Evolutionary conservation across 2,888 invertebrate genomes (phyloP).

Genomic region (Pterostichus niger): DNA sequence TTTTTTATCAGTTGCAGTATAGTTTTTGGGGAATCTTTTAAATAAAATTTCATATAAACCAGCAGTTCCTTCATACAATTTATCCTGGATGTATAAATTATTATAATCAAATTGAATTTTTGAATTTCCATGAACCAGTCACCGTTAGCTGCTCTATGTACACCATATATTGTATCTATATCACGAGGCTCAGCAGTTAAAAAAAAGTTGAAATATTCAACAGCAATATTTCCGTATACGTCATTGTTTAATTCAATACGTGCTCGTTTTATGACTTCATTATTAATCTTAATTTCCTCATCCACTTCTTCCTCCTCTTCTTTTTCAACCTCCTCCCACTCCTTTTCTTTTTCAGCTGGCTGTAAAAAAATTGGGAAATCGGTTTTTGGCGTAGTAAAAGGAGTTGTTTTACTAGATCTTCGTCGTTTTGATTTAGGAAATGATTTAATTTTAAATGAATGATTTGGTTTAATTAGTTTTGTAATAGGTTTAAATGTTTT

Average conservation of each 20-base stretch:
- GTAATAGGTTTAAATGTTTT: constrained; percentile 27
- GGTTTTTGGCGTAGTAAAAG: neutral
- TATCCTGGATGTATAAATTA: constrained; percentile 51
- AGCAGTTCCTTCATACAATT: constrained; percentile 52
- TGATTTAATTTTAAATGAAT: constrained; percentile 41
- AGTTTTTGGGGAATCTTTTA: constrained; percentile 60
- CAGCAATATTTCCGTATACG: no score
- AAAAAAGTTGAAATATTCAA: constrained; percentile 8
- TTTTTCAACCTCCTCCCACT: no score
- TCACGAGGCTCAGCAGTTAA: neutral
- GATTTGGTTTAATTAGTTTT: no score
- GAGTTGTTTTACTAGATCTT: neutral
- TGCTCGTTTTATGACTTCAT: no score
- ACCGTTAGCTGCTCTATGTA: neutral
- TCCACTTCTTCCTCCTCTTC: no score
- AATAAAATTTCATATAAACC: constrained; percentile 66
- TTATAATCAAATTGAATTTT: constrained; percentile 52
- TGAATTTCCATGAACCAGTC: constrained; percentile 45
- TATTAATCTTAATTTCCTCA: no score
- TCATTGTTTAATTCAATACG: neutral
- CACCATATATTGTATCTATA: no score
- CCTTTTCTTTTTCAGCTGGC: neutral
- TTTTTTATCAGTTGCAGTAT: constrained; percentile 50
- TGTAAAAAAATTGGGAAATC: neutral
- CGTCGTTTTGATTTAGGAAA: neutral